Evolutionary conservation across 2,888 invertebrate species (phyloP), one percentile per base, ranked within the genome.

Genomic region (Caenorhabditis plicata): DNA sequence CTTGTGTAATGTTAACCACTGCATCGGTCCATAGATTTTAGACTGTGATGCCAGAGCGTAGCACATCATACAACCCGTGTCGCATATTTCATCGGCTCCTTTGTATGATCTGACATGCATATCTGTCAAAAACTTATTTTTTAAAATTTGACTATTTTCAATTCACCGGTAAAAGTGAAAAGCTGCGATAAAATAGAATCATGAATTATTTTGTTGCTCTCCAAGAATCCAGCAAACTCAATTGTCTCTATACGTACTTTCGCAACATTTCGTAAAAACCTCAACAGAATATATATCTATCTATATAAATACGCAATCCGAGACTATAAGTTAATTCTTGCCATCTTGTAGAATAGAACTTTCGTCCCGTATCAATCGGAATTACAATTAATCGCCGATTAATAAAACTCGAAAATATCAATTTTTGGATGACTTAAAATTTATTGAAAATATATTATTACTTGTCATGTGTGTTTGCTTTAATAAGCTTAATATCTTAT

Each of bases 71-170:
- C 58, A 58, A 31, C 58, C 58, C 17, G 31, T 33, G 20, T 42
- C 42, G 17, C 58, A 58, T 11, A 58, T 25, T 15, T 58, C 58
- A 9, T 58, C 58, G 35, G 58, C 43, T 13, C 58, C 58, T 38
- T 49, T 51, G 36, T 45, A 58, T 25, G 52, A 49, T 5, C 42
- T 29, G 31, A 42, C 19, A 31, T 42, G 26, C 9, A 40, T 17
- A 17, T 26, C 40, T 40, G 27, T 33, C 33, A n/a, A 13, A 7
- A 8, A 5, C 20, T 35, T 35, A 17, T 35, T 20, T 15, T 35
- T 35, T 11, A 29, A 29, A 9, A 9, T 11, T 9, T 11, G 29
- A 11, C 11, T 29, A 9, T 29, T 29, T 20, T 5, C 2, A 22
- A 38, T 25, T 38, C n/a, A 42, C 42, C 31, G 13, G 22, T 19